These are phyloP conservation scores for Clarias pachynema DNA, from an alignment of 2,797 vertebrate species.

Conservation along the genomic window DNA sequence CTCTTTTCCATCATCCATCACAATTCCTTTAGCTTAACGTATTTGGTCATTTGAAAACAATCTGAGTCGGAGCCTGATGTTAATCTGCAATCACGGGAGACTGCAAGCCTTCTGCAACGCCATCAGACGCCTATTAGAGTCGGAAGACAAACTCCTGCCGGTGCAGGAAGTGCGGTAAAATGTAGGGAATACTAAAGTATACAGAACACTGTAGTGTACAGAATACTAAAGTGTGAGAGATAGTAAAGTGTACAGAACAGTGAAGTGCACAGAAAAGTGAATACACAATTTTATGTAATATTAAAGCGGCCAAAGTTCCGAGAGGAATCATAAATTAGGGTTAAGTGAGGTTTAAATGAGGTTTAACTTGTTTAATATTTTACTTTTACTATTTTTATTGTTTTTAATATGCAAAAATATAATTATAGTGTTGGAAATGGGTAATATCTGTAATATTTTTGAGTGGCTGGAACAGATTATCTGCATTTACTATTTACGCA, in stretches of 20 bases:
- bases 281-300: neutral
- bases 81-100: neutral
- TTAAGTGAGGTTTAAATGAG: no score
- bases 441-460: no score
- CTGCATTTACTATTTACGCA: no score
- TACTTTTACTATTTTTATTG: no score
- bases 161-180: neutral
- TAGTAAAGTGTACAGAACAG: neutral
- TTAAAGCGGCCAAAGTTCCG: neutral
- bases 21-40: neutral
- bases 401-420: no score
- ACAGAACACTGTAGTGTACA: neutral
- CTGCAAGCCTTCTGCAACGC: neutral
- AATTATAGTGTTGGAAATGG: no score
- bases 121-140: neutral
- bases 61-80: neutral
- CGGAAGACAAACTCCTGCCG: neutral
- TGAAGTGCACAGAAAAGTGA: neutral
- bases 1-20: no score
- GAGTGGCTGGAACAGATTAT: no score
- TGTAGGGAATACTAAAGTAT: neutral
- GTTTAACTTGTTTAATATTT: no score
- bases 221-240: neutral
- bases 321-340: no score
- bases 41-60: neutral